These are phyloP conservation scores for Delphinapterus leucas DNA, from an alignment of 2,113 vertebrate genomes.

Conservation along the genomic window DNA sequence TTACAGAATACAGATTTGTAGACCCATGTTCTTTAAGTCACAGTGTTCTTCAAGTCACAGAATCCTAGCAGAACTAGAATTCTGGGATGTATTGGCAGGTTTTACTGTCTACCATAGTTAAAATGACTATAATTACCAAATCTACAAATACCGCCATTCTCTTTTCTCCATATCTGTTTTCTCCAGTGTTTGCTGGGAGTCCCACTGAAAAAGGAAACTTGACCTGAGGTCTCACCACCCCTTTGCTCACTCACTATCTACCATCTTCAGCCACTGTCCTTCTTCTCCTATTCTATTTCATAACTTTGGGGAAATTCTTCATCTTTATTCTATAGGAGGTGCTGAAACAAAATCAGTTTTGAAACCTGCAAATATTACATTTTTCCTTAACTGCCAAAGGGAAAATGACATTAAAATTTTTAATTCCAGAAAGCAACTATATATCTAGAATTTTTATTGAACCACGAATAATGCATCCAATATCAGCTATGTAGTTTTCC, in stretches of 20 bases:
- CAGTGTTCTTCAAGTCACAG: not conserved
- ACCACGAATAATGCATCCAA: not conserved
- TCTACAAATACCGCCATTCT: not conserved
- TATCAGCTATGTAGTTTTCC: not conserved
- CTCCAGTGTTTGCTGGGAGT: not conserved
- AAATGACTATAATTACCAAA: not conserved
- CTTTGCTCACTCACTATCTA: not conserved
- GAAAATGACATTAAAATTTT: not conserved
- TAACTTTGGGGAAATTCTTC: not conserved
- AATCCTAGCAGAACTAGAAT: constrained; percentile 23
- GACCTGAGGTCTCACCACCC: not conserved
- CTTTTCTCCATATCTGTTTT: not conserved
- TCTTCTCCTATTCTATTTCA: not conserved
- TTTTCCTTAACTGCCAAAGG: not conserved
- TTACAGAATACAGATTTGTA: not conserved
- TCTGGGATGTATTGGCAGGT: not conserved
- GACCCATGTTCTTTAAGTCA: not conserved
- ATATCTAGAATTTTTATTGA: not conserved
- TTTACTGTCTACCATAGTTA: not conserved
- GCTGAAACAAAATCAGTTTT: constrained; percentile 25
- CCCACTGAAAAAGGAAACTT: not conserved
- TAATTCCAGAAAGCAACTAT: not conserved
- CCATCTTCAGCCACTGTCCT: not conserved
- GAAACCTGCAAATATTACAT: not conserved
- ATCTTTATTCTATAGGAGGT: not conserved